A percentile compares a stretch with the other conserved stretches of the same genome.
Conservation (phyloP, 2,888 invertebrate species). For the Tupiocoris notatus region DNA sequence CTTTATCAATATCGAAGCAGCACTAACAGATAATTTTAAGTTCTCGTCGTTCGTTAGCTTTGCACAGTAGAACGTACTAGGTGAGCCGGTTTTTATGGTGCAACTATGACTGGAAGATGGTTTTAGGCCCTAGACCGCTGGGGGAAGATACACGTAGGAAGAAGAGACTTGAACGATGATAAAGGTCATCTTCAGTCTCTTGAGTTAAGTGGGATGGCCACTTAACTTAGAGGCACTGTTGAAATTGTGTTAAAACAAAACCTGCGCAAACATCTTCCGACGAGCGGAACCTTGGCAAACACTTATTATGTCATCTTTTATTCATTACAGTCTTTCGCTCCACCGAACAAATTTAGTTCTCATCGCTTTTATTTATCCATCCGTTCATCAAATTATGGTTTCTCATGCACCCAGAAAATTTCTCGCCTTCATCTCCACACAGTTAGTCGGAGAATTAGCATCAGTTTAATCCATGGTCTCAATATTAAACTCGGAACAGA, state of each 20-base stretch:
- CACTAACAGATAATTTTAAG: too few species aligned
- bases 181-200: not conserved
- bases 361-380: slow-evolving; percentile 26
- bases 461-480: too few species aligned
- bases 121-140: not conserved
- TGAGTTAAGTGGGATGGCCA: slow-evolving; percentile 21
- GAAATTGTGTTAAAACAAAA: slow-evolving; percentile 41
- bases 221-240: slow-evolving; percentile 39
- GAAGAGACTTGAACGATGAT: not conserved
- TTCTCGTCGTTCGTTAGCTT: too few species aligned
- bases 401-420: not conserved
- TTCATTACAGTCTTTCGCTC: slow-evolving; percentile 28
- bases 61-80: too few species aligned
- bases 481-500: too few species aligned
- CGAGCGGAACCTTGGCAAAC: slow-evolving; percentile 6
- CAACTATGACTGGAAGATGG: not conserved
- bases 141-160: not conserved
- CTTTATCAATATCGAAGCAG: too few species aligned
- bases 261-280: slow-evolving; percentile 28
- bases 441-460: too few species aligned
- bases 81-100: too few species aligned
- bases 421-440: too few species aligned
- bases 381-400: not conserved
- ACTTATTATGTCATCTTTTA: slow-evolving; percentile 35
- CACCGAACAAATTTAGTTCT: slow-evolving; percentile 34